Evolutionary conservation across 30 jellyfish, hydroid and myxozoan genomes (phyloP), one percentile per base, ranked within the genome.

Genomic region (Aurelia sp.): DNA sequence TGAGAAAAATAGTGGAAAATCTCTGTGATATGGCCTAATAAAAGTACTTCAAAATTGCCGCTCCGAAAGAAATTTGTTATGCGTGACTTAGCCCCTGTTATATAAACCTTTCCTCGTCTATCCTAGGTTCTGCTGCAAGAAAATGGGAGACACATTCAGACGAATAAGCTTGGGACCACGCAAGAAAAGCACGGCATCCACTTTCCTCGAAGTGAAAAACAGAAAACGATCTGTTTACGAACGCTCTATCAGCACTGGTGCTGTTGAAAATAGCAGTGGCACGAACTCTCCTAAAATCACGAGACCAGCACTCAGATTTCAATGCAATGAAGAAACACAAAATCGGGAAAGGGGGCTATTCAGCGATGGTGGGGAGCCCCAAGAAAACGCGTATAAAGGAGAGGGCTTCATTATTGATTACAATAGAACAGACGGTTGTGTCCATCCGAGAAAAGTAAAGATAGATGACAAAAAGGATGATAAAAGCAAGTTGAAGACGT

Each of bases 91-190:
- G 10, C 1, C 10, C 10, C 10, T 40, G 3, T n/a, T n/a, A n/a
- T n/a, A n/a, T 40, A 40, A 4, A 40, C 8, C 8, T 7, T 44
- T 44, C 16, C 55, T 44, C 55, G 16, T 1, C 15, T 9, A 7
- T 44, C 9, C 15, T 44, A 44, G 55, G 55, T 8, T 44, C 15
- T 44, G 13, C 55, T 0, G 17, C 55, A 41, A 24, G 62, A 24
- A 78, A 60, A 78, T 78, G 89, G 89, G 89, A 40, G 89, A 78
- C 48, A 78, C 89, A 18, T 78, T 78, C 64, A 77, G 89, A 6
- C 69, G 89, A 22, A 35, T 61, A 50, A 78, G 80, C 27, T 24
- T 78, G 57, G 51, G 68, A 21, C 89, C 63, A 62, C 89, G 89
- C 13, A 52, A 72, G 21, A 78, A 78, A 53, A 61, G 21, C 9